Evolutionary conservation across 2,113 vertebrate genomes (phyloP), one percentile per base, ranked within the genome.

Genomic region (Cyanistes caeruleus): DNA sequence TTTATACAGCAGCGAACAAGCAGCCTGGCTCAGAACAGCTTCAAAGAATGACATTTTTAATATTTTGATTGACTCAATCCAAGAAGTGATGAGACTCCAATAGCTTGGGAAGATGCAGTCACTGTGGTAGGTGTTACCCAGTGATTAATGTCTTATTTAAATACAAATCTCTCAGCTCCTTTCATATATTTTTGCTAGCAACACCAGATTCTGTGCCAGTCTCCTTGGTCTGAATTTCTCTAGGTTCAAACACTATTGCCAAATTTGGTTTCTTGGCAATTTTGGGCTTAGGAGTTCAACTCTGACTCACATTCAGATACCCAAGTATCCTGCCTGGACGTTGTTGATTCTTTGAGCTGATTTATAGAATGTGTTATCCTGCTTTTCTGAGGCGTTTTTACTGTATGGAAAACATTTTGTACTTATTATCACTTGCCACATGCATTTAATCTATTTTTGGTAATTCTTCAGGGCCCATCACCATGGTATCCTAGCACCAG

Each of bases 401-500:
- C 93, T 95, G 81, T 97, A 97, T 96, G 87, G 94, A 96, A 97
- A 97, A 96, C 91, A 97, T 95, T 96, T 95, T 95, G 91, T 96
- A 91, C 96, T 96, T 92, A 96, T 97, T 97, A 96, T 96, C 95
- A 95, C 96, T 96, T 97, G 87, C 84, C 94, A 95, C 94, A 96
- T 97, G 93, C 91, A 96, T 95, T 96, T 96, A 92, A 96, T 96
- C 96, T 97, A 97, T 97, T 96, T 97, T 96, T 89, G 93, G 96
- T 96, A 93, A 91, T 96, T 95, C 91, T 96, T 97, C 93, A 87
- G 89, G 84, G 91, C 93, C 94, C 91, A 97, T 97, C 96, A 95
- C 96, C 96, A 97, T 96, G 95, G 96, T 97, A 96, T 96, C 94
- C 91, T 95, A 96, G 95, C 94, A 95, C 77, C 80, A 87, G 74